These are phyloP conservation scores for Threskiornis aethiopicus DNA, from an alignment of 2,797 vertebrate species.

Conservation along the genomic window DNA sequence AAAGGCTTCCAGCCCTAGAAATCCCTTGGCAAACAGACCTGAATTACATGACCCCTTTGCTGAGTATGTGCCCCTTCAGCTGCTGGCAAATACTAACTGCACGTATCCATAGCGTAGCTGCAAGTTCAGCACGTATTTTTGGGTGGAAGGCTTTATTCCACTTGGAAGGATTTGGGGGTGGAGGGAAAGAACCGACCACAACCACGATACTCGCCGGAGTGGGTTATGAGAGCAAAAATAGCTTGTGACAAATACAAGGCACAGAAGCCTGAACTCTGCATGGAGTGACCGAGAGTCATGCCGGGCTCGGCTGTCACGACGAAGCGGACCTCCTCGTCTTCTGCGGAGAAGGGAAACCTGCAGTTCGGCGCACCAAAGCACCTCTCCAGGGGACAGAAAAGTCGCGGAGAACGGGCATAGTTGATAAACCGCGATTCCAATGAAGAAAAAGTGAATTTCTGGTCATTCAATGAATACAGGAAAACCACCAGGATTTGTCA, in stretches of 20 bases:
- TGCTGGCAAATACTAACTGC: neutral
- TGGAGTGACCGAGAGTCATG: accelerated
- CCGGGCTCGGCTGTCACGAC: neutral
- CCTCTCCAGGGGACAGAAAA: neutral
- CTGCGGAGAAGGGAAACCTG: neutral
- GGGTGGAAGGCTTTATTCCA: neutral
- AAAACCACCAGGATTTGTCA: accelerated
- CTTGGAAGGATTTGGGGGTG: neutral
- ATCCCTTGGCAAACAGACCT: neutral
- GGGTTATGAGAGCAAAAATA: neutral
- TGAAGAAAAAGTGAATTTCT: neutral
- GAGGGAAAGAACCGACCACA: neutral
- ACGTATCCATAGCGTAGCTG: neutral
- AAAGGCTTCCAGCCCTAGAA: neutral
- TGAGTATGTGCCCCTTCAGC: neutral
- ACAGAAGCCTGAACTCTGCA: neutral
- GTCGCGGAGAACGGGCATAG: neutral
- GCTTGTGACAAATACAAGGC: neutral
- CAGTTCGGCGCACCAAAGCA: neutral
- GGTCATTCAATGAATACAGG: neutral
- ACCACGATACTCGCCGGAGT: accelerated
- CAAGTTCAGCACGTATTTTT: neutral
- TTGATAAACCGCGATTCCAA: neutral
- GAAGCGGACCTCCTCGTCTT: neutral
- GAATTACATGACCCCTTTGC: neutral